Evolutionary conservation across 2,113 vertebrate genomes (phyloP), one percentile per base, ranked within the genome.

Genomic region (Acinonyx jubatus): DNA sequence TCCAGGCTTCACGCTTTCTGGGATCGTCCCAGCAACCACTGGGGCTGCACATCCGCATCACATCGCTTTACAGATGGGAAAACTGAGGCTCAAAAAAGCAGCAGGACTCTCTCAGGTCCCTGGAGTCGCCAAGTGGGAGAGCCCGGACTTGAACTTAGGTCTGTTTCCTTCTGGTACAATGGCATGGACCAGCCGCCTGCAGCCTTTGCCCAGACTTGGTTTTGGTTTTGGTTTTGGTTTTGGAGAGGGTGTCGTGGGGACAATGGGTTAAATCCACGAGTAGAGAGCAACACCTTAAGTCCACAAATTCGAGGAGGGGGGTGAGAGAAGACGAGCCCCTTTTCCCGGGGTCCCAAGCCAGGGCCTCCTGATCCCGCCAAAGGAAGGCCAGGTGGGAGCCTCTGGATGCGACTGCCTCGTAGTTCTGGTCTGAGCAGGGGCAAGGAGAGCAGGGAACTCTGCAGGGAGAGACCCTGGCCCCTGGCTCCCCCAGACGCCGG

Each of bases 1-100:
- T 15, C 66, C 4, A 23, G 52, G 27, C 25, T 23, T 16, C 18
- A 0, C 0, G 11, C 19, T 7, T 27, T 18, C 16, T 41, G n/a
- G 1, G 52, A 25, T 19, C 31, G 10, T 29, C n/a, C 63, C 15
- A 21, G 71, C 13, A 10, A 2, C 52, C 19, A 45, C 6, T 16
- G 10, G 31, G 15, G 52, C 1, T 11, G 3, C 8, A 50, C 3
- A 0, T 8, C 73, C 31, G 5, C 7, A 13, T 0, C 9, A 18
- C 1, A 1, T 9, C 27, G 36, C 0, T n/a, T n/a, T 27, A 33
- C 88, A 65, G 52, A 48, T 31, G 52, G 68, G 78, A 48, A 89
- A 63, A 79, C n/a, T 6, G 71, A 93, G 82, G 71, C 89, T 41
- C 69, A 2, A 52, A 69, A 36, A 45, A 63, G 82, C 29, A 5